Base-by-base conservation (phyloP, 1,140 invertebrate genomes). In the Piezodorus guildinii region DNA sequence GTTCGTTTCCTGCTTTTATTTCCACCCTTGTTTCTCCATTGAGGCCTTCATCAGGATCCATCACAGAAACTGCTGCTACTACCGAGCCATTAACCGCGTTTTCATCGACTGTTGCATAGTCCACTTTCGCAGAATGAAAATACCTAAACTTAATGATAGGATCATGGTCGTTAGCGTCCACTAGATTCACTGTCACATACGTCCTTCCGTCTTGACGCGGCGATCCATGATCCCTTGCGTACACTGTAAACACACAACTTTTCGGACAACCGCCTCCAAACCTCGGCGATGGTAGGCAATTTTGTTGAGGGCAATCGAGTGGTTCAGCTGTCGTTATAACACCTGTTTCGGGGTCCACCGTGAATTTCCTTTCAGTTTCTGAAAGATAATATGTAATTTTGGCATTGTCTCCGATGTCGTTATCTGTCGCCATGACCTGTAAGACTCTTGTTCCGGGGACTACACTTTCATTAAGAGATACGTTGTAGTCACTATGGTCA, bases 161-260 rank as follows among this genome's bases (percentile, higher is more conserved):
- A 76, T 93, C 90, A 73, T 97, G 93, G 78, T 96, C 92, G 62
- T 72, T 72, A 2, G 91, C 87, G 74, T 96, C 94, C 39, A 95
- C 78, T 16, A 97, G 77, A 75, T 92, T 95, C 0, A 97, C 90
- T 4, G 91, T 95, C 0, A 98, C 90, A 76, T 96, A 97, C 21
- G 94, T 93, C 46, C 94, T 79, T 5, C 93, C 93, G 72, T 93
- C 88, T 74, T 95, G 90, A 39, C 89, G 76, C 0, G 92, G 92
- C 9, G 85, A 84, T 0, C 94, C 94, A 69, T 95, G 88, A 77
- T 98, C 95, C 58, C 88, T 79, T 14, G 94, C 94, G 72, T 91
- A 93, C 0, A 98, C 89, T 0, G 92, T 95, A 69, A 97, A 90
- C 12, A 96, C 90, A 75, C 94, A 96, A 72, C 88, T 90, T 77